These are phyloP conservation scores for Brenthis ino DNA, from an alignment of 2,888 invertebrate genomes.

Conservation along the genomic window DNA sequence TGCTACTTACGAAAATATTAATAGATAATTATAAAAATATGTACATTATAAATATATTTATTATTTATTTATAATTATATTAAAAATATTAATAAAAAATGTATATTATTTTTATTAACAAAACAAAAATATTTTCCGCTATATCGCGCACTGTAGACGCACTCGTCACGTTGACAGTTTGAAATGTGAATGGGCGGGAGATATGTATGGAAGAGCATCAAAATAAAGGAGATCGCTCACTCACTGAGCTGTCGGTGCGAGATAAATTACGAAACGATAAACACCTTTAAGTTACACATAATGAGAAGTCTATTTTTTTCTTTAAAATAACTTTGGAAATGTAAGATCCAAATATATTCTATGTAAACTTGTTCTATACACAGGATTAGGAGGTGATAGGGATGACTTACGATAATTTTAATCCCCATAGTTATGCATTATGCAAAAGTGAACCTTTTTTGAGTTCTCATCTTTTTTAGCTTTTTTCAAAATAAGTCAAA, in stretches of 20 bases:
- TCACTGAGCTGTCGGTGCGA: constrained; percentile 43
- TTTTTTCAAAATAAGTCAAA: no score
- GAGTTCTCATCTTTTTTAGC: no score
- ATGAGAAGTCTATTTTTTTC: constrained; percentile 29
- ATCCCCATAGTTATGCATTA: no score
- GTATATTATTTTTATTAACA: neutral
- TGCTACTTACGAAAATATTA: no score
- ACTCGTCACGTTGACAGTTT: constrained; percentile 46
- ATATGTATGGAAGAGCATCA: constrained; percentile 43
- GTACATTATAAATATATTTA: no score
- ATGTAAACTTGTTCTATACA: no score
- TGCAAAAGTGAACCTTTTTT: no score
- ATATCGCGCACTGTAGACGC: constrained; percentile 15
- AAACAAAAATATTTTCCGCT: constrained; percentile 24
- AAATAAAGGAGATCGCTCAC: constrained; percentile 45
- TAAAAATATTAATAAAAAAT: neutral
- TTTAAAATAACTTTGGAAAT: neutral
- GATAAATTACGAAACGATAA: constrained; percentile 44
- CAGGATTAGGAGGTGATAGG: no score
- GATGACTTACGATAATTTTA: no score
- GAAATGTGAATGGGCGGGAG: constrained; percentile 47
- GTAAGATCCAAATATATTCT: no score
- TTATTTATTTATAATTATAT: neutral
- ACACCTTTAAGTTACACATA: constrained; percentile 38
- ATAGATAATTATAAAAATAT: no score